A percentile compares a stretch with the other conserved stretches of the same genome.
phyloP scores from a whole-genome alignment of 2,797 vertebrate genomes.

The Myotis pilosus region DNA sequence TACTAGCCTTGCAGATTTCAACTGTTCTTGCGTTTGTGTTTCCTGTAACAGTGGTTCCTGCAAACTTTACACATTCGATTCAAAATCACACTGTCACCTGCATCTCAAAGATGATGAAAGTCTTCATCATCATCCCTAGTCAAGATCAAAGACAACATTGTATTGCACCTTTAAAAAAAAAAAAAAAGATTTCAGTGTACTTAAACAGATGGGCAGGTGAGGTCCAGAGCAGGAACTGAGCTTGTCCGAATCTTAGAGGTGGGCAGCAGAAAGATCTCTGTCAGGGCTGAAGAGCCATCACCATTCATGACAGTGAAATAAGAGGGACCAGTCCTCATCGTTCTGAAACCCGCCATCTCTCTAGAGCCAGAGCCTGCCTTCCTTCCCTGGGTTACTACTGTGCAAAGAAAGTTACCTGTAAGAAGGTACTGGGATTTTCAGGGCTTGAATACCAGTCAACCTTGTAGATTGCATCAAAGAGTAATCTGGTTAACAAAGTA shows the following conservation, averaged over 20 bases:
- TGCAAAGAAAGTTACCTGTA: neutral
- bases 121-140: neutral
- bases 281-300: neutral
- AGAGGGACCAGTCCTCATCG: neutral
- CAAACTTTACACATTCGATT: neutral
- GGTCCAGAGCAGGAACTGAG: neutral
- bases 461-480: neutral
- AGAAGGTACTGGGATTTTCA: neutral
- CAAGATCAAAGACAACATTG: neutral
- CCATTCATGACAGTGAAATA: neutral
- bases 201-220: neutral
- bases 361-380: neutral
- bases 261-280: neutral
- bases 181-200: neutral
- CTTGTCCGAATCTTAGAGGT: neutral
- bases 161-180: neutral
- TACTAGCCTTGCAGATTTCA: neutral
- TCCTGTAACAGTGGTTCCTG: neutral
- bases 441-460: neutral
- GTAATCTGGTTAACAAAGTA: slow-evolving; percentile 10
- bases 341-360: neutral
- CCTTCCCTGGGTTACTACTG: neutral
- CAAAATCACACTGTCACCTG: neutral
- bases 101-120: neutral
- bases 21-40: neutral